A percentile compares a stretch with the other conserved stretches of the same genome.
Evolutionary conservation across 2,113 vertebrate species (phyloP).

Genomic region (Tachuris rubrigastra): DNA sequence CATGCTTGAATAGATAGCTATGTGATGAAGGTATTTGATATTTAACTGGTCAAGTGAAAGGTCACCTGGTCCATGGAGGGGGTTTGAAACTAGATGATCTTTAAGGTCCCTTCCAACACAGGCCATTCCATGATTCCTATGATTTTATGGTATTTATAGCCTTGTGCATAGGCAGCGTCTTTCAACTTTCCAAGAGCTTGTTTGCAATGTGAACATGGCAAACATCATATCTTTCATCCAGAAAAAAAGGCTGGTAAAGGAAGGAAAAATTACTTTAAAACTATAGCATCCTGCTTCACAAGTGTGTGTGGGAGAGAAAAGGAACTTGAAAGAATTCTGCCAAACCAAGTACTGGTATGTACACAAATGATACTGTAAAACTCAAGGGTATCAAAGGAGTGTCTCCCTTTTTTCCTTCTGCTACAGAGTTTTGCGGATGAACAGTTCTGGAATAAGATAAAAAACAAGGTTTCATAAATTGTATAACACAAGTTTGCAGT

Average conservation of each 20-base stretch:
- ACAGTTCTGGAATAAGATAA: not conserved
- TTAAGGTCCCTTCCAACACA: not conserved
- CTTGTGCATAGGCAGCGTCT: not conserved
- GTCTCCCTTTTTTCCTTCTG: not conserved
- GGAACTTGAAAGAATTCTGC: not conserved
- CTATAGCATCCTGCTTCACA: not conserved
- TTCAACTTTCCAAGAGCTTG: not conserved
- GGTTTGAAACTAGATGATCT: not conserved
- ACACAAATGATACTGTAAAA: not conserved
- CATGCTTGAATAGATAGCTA: not conserved
- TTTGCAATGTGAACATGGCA: not conserved
- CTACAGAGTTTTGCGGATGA: not conserved
- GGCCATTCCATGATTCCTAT: not conserved
- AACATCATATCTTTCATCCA: not conserved
- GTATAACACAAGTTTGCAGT: not conserved
- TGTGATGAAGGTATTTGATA: not conserved
- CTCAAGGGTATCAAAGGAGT: not conserved
- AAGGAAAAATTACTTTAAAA: not conserved
- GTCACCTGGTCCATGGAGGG: not conserved
- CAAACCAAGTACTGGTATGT: not conserved
- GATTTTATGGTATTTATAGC: not conserved
- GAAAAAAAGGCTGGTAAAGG: not conserved
- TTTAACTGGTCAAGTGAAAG: not conserved
- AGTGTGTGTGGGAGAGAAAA: not conserved
- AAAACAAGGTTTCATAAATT: not conserved